Evolutionary conservation across 1,140 invertebrate genomes (phyloP), one percentile per base, ranked within the genome.

Genomic region (Zaprionus ghesquierei): DNA sequence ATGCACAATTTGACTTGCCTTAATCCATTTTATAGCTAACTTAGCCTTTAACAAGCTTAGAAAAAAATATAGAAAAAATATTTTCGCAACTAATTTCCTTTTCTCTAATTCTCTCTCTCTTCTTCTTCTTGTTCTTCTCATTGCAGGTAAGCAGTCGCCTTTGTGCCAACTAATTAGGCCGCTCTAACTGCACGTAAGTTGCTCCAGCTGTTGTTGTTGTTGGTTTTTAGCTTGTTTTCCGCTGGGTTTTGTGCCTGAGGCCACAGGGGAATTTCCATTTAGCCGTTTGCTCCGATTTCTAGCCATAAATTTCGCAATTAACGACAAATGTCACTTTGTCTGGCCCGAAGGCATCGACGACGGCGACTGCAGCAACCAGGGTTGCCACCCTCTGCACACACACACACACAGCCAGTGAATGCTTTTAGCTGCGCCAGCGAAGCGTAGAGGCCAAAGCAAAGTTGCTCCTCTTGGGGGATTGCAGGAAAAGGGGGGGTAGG

Each of bases 241-340:
- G 38, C 72, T 63, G 50, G 31, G n/a, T n/a, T n/a, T 64, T 38
- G 53, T 46, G 53, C 53, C 46, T 51, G 20, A 53, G 50, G 72
- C 51, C 46, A 44, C 53, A 58, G 59, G 59, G 69, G 49, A 50
- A 69, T 70, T 71, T 56, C 53, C 22, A 46, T 71, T 56, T 63
- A 27, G 13, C 51, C 27, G 22, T 62, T 73, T 54, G 41, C 27
- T 50, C 59, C 72, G 76, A 87, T 87, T 84, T 78, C 79, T 82
- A 70, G 72, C 77, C 77, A 89, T 89, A 89, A 89, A 89, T 89
- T 89, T 89, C 61, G 84, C 84, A 89, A 89, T 89, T 89, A 89
- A 89, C 85, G 84, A 89, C 84, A 89, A 89, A 89, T 89, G 85
- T 89, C 84, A 89, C 85, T 89, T 89, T 87, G 84, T 84, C 84